Base-by-base conservation (phyloP, 1,140 invertebrate species). In the Halotydeus destructor region DNA sequence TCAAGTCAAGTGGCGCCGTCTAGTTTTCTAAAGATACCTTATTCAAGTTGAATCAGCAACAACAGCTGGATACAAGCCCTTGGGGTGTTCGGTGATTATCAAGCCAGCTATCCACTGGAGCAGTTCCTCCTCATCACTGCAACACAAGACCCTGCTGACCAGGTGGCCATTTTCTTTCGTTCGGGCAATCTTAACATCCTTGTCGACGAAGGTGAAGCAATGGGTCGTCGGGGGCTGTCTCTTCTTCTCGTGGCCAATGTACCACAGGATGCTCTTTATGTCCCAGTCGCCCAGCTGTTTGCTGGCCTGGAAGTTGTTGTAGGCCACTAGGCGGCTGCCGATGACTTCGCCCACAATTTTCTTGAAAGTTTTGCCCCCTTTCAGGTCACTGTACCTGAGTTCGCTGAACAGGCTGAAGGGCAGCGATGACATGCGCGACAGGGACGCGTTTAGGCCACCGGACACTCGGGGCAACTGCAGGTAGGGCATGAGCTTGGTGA, bases 251-350 rank as follows among this genome's bases (percentile, higher is more conserved):
- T 74, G 69, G 8, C 82, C 81, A 43, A 78, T 60, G 60, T 83
- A 86, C 73, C 77, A 79, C 5, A 74, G 55, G 32, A 80, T 70
- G 54, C 81, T 74, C 56, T 80, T 75, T 18, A 81, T 67, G 49
- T 69, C 67, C 76, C 77, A 82, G 44, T 71, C 70, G 42, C 68
- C 68, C 8, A 76, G 51, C 54, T 71, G 32, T 35, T 52, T 31
- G 40, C 37, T 58, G 57, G 75, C 75, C 54, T 69, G 69, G 58
- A 72, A 70, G 57, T 81, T 76, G 55, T 84, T 85, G 50, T 74
- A 81, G 47, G 73, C 75, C 46, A 67, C 73, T n/a, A 89, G 62
- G 52, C 71, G 76, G 0, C 69, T 70, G 51, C 78, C 72, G 32
- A 68, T 74, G 50, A 86, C 74, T 56, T 84, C 76, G 53, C 84